Percentiles rank a stretch among this genome's conserved stretches.
Conservation (phyloP, 2,888 invertebrate genomes). For the Troilus luridus region DNA sequence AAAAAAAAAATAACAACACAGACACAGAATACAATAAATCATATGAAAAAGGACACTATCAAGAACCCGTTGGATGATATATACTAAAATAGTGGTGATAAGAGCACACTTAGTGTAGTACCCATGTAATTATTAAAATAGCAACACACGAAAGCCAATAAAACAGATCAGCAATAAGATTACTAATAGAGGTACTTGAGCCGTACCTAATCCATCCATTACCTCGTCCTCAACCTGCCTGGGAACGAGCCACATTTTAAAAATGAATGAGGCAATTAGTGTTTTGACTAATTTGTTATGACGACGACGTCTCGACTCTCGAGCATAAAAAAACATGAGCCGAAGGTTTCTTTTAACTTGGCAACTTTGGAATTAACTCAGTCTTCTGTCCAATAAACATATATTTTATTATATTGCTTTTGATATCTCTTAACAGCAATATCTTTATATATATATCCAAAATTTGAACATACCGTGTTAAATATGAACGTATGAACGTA, state of each 20-base stretch:
- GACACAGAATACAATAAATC: too few relatives aligned
- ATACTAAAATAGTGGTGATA: too few relatives aligned
- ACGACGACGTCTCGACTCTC: not conserved
- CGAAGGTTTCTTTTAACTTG: not conserved
- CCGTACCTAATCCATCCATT: conserved; percentile 4
- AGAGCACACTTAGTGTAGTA: too few relatives aligned
- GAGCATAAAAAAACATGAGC: not conserved
- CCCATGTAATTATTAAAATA: not conserved
- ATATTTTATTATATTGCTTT: not conserved
- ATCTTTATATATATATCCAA: too few relatives aligned
- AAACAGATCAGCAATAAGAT: not conserved
- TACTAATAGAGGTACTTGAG: not conserved
- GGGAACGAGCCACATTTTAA: conserved; percentile 31
- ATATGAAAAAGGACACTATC: too few relatives aligned
- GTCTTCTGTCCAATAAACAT: not conserved
- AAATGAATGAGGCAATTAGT: conserved; percentile 41
- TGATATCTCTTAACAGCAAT: not conserved
- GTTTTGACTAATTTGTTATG: conserved; percentile 44
- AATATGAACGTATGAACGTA: too few relatives aligned
- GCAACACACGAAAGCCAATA: not conserved
- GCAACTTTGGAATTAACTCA: not conserved
- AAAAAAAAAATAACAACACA: too few relatives aligned
- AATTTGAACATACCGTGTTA: too few relatives aligned
- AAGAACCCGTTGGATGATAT: too few relatives aligned
- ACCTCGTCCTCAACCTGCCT: not conserved